phyloP scores from a whole-genome alignment of 2,113 vertebrate genomes.

The Chlorodrepanis virens region DNA sequence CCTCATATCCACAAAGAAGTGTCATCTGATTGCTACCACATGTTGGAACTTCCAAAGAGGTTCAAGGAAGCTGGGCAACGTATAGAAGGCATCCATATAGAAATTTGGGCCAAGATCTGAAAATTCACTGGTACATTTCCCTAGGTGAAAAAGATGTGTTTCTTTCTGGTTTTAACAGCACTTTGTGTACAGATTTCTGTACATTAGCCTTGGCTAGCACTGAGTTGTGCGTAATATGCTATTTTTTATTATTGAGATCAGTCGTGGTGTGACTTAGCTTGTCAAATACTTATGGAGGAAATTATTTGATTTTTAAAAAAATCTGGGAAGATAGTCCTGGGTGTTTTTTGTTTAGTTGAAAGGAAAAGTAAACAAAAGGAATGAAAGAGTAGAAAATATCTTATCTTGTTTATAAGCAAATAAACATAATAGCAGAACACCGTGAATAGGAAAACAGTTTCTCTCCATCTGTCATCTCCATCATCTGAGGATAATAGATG shows the following conservation, averaged over 20 bases:
- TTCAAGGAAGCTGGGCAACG: background rate
- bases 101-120: background rate
- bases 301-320: background rate
- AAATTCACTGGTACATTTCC: background rate
- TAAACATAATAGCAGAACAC: background rate
- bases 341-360: background rate
- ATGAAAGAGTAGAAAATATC: background rate
- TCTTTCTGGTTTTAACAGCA: background rate
- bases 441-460: background rate
- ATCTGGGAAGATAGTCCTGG: background rate
- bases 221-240: background rate
- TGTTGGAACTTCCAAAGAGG: background rate
- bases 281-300: background rate
- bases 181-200: background rate
- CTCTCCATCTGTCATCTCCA: background rate
- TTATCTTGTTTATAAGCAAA: background rate
- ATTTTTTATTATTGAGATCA: background rate
- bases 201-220: background rate
- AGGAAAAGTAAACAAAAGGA: background rate
- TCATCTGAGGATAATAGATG: background rate
- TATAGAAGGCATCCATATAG: background rate
- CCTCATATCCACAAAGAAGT: background rate
- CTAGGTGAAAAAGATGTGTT: background rate
- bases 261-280: background rate
- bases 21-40: accelerated